These are phyloP conservation scores for Hystrix brachyura DNA, from an alignment of 2,113 vertebrate species.

Conservation along the genomic window DNA sequence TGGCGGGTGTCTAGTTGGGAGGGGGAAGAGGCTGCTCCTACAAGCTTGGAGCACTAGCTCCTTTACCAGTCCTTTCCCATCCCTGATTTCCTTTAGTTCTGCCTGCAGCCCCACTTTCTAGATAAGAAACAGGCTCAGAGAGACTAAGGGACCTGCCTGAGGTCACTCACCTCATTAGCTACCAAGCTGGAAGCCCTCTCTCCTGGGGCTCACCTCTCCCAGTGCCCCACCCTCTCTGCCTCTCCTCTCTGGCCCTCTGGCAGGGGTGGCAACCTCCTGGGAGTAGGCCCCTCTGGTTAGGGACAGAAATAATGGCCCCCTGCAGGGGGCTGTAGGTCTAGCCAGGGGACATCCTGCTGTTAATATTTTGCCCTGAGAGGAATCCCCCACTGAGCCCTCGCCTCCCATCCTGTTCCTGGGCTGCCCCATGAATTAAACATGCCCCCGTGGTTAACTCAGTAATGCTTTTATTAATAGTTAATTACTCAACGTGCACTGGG, in stretches of 20 bases:
- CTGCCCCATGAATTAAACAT: conserved; percentile 83
- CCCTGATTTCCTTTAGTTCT: neutral
- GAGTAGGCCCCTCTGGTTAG: neutral
- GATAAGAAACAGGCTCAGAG: neutral
- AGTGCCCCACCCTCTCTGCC: too few relatives aligned
- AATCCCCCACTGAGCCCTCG: conserved; percentile 68
- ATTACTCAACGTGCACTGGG: conserved; percentile 80
- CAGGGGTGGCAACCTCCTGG: neutral
- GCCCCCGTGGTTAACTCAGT: conserved; percentile 79
- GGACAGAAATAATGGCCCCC: neutral
- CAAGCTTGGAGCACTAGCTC: neutral
- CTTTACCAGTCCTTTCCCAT: rapidly evolving
- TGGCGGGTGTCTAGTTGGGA: neutral
- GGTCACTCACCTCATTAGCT: neutral
- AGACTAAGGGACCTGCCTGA: neutral
- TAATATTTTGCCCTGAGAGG: conserved; percentile 66
- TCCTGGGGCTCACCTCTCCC: neutral
- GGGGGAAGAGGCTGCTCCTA: neutral
- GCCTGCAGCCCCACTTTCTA: neutral
- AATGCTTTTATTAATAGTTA: conserved; percentile 86
- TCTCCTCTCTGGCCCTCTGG: neutral
- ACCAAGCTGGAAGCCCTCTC: neutral
- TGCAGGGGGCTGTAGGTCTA: neutral
- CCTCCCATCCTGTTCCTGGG: conserved; percentile 67
- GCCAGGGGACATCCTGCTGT: neutral